Evolutionary conservation across 1,140 invertebrate species (phyloP).

Genomic region (Drosophila asahinai): DNA sequence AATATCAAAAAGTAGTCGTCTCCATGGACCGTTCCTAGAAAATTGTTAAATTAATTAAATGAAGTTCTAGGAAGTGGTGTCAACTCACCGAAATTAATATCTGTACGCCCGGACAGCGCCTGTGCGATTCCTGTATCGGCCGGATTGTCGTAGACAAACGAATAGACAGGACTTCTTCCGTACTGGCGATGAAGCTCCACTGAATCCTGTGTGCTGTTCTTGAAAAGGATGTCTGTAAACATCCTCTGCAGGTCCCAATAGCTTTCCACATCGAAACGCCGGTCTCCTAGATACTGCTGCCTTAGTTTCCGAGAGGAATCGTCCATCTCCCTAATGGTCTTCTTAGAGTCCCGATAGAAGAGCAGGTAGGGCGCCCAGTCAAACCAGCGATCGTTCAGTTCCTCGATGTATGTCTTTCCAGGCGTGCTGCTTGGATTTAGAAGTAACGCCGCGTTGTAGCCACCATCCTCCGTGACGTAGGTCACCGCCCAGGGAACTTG

Average conservation of each 20-base stretch:
- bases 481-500: conserved; percentile 86
- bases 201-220: conserved; percentile 50
- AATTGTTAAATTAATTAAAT: background rate
- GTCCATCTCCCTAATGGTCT: conserved; percentile 37
- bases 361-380: conserved; percentile 57
- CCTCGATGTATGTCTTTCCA: conserved; percentile 24
- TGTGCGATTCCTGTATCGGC: conserved; percentile 44
- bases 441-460: conserved; percentile 85
- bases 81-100: conserved; percentile 53
- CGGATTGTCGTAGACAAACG: conserved; percentile 67
- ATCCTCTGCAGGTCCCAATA: conserved; percentile 52
- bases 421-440: conserved; percentile 1
- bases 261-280: conserved; percentile 40
- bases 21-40: conserved; percentile 63
- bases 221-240: conserved; percentile 67
- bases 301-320: conserved; percentile 49
- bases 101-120: conserved; percentile 25
- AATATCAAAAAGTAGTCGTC: conserved; percentile 69
- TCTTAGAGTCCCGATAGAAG: conserved; percentile 52
- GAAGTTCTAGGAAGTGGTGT: background rate
- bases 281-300: conserved; percentile 49
- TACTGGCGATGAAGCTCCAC: conserved; percentile 47
- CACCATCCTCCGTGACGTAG: conserved; percentile 86
- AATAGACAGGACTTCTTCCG: conserved; percentile 44
- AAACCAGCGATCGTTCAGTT: conserved; percentile 57